A percentile compares a stretch with the other conserved stretches of the same genome.
Conservation (phyloP, 2,888 invertebrate genomes). For the Agrochola lota region DNA sequence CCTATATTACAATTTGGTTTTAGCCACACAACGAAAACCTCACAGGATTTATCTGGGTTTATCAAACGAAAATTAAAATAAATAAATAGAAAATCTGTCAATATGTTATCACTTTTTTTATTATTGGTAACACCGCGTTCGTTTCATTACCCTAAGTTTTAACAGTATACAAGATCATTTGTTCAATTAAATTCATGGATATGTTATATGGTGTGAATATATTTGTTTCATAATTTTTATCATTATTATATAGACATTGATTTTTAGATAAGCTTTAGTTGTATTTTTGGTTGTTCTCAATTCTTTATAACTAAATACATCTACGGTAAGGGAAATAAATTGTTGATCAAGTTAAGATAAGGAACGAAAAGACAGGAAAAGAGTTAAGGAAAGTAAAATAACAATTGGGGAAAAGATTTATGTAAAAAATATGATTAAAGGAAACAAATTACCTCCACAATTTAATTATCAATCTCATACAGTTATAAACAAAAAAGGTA, state of each 20-base stretch:
- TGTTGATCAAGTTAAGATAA: background rate
- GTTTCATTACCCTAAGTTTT: background rate
- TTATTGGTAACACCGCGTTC: background rate
- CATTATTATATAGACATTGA: background rate
- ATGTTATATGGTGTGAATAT: background rate
- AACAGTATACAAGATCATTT: conserved; percentile 2
- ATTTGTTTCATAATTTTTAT: background rate
- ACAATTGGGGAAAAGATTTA: too few relatives aligned
- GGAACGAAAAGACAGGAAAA: too few relatives aligned
- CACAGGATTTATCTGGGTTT: too few relatives aligned
- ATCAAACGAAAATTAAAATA: background rate
- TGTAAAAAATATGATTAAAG: background rate
- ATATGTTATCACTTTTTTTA: conserved; percentile 8
- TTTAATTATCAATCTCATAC: background rate
- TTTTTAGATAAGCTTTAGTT: background rate
- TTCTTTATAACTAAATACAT: background rate
- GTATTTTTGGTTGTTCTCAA: background rate
- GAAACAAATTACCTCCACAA: background rate
- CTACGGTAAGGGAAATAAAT: background rate
- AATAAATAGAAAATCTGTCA: background rate
- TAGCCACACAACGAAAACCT: too few relatives aligned
- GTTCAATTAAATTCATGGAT: too few relatives aligned
- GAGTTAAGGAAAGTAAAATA: too few relatives aligned
- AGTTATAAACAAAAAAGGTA: background rate
- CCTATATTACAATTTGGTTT: too few relatives aligned